Evolutionary conservation across 2,113 vertebrate species (phyloP).

Genomic region (Athene noctua): DNA sequence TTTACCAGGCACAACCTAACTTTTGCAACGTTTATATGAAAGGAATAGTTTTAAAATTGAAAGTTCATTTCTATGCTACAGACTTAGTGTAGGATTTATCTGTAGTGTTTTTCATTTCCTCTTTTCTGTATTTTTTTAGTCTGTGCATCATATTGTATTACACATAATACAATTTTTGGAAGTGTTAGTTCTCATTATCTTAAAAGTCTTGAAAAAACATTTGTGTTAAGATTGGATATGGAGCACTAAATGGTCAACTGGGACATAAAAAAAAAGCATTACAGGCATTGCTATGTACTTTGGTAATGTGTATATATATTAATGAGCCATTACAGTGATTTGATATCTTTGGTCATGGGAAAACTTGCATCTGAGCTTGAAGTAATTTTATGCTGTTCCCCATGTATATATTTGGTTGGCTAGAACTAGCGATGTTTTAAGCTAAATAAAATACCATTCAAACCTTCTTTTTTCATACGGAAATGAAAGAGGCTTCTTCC

Average conservation of each 20-base stretch:
- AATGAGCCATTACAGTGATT: not conserved
- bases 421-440: not conserved
- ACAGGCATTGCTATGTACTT: not conserved
- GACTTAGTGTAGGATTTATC: not conserved
- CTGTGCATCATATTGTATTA: not conserved
- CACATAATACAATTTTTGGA: not conserved
- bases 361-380: not conserved
- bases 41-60: not conserved
- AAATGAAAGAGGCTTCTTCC: not conserved
- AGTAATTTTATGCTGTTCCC: not conserved
- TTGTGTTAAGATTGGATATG: not conserved
- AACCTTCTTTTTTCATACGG: not conserved
- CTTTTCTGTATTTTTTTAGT: not conserved
- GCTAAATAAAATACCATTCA: not conserved
- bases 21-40: not conserved
- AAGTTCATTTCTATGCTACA: not conserved
- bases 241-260: not conserved
- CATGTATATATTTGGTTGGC: not conserved
- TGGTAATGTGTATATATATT: fast-evolving
- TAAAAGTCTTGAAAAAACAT: not conserved
- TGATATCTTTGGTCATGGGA: not conserved
- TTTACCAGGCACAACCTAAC: not conserved
- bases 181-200: not conserved
- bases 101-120: not conserved
- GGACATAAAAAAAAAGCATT: not conserved